Conservation (phyloP, 2,797 vertebrate genomes). For the Trichosurus vulpecula region DNA sequence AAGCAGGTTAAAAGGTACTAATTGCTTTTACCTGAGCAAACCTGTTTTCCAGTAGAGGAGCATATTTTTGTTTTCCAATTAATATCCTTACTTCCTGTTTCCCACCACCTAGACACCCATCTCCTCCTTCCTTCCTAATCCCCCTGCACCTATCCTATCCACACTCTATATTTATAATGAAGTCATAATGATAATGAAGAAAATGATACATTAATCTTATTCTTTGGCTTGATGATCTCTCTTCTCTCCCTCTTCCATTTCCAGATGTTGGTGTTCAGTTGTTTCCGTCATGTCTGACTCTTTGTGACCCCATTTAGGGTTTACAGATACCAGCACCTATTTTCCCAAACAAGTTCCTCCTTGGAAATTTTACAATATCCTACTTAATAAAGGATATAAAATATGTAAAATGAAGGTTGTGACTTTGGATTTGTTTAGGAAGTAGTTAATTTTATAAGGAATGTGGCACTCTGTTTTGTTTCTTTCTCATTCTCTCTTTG, state of each 20-base stretch:
- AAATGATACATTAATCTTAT: neutral
- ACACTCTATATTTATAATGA: neutral
- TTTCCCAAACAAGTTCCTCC: neutral
- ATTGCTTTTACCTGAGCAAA: neutral
- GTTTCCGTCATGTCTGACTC: neutral
- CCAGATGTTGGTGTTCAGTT: neutral
- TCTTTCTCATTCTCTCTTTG: conserved; percentile 56
- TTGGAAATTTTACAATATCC: conserved; percentile 12
- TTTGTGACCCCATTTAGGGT: neutral
- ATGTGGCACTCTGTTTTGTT: conserved; percentile 51
- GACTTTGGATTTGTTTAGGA: conserved; percentile 40
- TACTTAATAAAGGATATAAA: conserved; percentile 4
- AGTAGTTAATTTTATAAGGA: conserved; percentile 65
- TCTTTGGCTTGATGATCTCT: neutral
- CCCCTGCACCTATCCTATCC: neutral
- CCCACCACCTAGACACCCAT: neutral
- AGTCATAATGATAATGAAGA: neutral
- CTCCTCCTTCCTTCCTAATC: neutral
- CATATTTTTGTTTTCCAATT: neutral
- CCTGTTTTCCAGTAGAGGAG: neutral
- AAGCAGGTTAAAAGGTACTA: neutral
- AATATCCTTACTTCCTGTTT: neutral
- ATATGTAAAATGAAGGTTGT: conserved; percentile 62
- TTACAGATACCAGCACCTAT: neutral
- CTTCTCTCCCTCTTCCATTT: neutral